A percentile compares a stretch with the other conserved stretches of the same genome.
Conservation (phyloP, 2,888 invertebrate genomes). For the Chydorus sphaericus region DNA sequence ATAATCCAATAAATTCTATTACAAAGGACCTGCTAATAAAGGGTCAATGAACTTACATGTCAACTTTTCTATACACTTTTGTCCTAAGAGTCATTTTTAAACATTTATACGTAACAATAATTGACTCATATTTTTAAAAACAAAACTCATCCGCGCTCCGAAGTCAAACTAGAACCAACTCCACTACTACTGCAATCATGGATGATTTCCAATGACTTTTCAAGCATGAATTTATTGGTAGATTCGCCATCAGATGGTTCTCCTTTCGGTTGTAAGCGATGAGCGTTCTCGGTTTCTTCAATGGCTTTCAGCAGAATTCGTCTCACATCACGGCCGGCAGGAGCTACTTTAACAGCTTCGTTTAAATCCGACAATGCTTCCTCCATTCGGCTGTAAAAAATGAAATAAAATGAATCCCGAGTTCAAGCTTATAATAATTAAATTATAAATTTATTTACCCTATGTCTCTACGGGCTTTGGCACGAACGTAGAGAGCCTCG, state of each 20-base stretch:
- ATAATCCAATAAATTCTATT: too few species aligned
- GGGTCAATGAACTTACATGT: too few species aligned
- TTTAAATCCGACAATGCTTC: constrained; percentile 65
- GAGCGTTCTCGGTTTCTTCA: constrained; percentile 44
- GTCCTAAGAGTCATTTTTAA: too few species aligned
- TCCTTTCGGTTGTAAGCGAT: not conserved
- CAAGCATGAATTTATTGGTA: not conserved
- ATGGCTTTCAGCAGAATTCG: constrained; percentile 55
- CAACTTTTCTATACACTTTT: too few species aligned
- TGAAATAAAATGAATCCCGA: not conserved
- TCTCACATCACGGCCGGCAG: constrained; percentile 52
- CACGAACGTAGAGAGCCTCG: constrained; percentile 82
- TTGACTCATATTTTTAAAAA: too few species aligned
- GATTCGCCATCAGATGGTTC: not conserved
- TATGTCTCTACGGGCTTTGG: constrained; percentile 68
- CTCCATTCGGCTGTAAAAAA: constrained; percentile 41
- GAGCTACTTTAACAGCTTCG: constrained; percentile 58
- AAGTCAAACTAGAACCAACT: constrained; percentile 14
- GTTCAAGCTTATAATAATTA: not conserved
- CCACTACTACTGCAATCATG: constrained; percentile 15
- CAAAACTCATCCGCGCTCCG: constrained; percentile 5
- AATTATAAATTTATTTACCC: constrained; percentile 29
- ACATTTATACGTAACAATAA: too few species aligned
- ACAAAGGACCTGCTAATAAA: too few species aligned
- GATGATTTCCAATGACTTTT: constrained; percentile 13